phyloP scores from a whole-genome alignment of 2,888 invertebrate species.

The Julus scandinavius region DNA sequence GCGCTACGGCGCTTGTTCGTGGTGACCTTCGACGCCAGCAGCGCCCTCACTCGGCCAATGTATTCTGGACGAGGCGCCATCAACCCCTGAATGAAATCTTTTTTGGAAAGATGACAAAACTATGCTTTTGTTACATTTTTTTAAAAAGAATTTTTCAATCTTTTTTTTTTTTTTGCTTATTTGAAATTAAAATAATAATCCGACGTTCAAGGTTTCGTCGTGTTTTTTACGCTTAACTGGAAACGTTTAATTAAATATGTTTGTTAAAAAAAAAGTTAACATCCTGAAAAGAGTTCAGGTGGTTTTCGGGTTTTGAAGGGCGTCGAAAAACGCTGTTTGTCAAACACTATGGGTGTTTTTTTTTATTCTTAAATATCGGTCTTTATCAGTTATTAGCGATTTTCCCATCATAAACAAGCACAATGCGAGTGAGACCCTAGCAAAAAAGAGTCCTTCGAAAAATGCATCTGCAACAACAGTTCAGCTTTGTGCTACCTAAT shows the following conservation, averaged over 20 bases:
- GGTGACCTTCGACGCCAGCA: background rate
- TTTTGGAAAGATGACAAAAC: conserved; percentile 33
- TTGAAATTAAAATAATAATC: background rate
- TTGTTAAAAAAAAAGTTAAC: background rate
- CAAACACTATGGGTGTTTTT: background rate
- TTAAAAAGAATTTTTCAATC: no score
- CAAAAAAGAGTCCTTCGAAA: no score
- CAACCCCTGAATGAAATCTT: no score
- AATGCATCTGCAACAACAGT: no score
- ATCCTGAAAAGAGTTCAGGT: background rate
- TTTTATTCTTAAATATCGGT: background rate
- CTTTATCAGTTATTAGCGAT: background rate
- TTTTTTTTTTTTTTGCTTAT: background rate
- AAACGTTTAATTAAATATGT: conserved; percentile 18
- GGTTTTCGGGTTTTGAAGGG: background rate
- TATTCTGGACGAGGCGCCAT: no score
- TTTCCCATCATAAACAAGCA: background rate
- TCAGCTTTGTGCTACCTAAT: no score
- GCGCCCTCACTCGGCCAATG: background rate
- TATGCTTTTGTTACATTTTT: background rate
- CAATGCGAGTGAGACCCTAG: no score
- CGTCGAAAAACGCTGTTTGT: background rate
- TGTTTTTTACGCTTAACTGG: background rate
- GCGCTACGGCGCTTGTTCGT: background rate
- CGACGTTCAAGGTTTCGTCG: background rate